Conservation (phyloP, 2,113 vertebrate species). For the Misgurnus anguillicaudatus region DNA sequence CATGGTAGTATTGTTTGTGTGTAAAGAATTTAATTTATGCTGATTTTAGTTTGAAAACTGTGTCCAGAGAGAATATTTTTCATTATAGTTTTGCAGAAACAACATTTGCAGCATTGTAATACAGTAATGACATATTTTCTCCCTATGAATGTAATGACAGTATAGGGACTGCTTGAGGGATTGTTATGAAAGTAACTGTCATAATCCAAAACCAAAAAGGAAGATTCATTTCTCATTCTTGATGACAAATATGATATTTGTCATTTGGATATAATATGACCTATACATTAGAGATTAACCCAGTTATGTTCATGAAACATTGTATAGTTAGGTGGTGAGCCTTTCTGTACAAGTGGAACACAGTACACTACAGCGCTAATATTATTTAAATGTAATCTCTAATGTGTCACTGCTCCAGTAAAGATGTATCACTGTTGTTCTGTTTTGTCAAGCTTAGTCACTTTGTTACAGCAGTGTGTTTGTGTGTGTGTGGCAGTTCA, state of each 20-base stretch:
- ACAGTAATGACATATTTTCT: neutral
- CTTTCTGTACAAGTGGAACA: constrained; percentile 32
- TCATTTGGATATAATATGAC: neutral
- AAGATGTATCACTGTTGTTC: constrained; percentile 54
- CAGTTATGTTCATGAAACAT: neutral
- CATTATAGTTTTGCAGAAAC: neutral
- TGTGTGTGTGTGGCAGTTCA: constrained; percentile 60
- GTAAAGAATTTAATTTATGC: neutral
- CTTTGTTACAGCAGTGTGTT: constrained; percentile 69
- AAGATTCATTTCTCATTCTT: neutral
- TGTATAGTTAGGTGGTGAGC: constrained; percentile 3
- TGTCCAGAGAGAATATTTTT: neutral
- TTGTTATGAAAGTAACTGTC: neutral
- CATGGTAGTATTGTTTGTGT: neutral
- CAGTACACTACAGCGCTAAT: constrained; percentile 37
- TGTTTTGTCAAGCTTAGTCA: constrained; percentile 82
- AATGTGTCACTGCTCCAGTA: constrained; percentile 61
- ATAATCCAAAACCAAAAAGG: neutral
- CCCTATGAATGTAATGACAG: too few relatives aligned
- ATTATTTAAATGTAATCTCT: constrained; percentile 69
- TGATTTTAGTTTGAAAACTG: neutral
- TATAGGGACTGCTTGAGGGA: too few relatives aligned
- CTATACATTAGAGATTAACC: constrained; percentile 3
- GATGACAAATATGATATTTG: neutral
- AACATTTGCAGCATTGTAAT: neutral